These are phyloP conservation scores for Hydrozoanthus tunicans DNA, from an alignment of 64 coral and sea anemone genomes.

Conservation along the genomic window DNA sequence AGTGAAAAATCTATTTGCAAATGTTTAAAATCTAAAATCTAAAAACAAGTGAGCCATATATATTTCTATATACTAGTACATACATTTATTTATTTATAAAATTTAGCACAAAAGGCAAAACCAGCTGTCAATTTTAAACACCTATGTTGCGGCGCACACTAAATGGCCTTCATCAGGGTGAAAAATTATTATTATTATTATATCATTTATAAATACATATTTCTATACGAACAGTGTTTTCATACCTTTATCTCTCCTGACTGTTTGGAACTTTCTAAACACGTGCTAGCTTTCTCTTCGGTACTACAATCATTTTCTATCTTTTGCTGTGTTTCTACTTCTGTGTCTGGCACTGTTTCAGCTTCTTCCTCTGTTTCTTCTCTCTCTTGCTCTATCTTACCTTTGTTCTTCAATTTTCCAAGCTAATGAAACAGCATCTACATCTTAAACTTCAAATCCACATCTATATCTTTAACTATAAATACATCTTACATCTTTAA, in stretches of 20 bases:
- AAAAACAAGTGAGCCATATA: too few relatives aligned
- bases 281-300: not conserved
- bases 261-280: not conserved
- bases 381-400: slow-evolving; percentile 20
- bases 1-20: too few relatives aligned
- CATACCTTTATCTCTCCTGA: slow-evolving; percentile 38
- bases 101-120: too few relatives aligned
- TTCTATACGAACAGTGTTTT: not conserved
- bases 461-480: not conserved
- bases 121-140: too few relatives aligned
- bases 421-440: not conserved
- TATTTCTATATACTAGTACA: too few relatives aligned
- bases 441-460: not conserved
- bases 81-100: too few relatives aligned
- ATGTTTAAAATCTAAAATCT: too few relatives aligned
- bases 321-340: not conserved
- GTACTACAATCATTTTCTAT: not conserved
- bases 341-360: not conserved
- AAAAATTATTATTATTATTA: not conserved
- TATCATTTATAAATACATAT: not conserved
- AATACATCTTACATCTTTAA: not conserved
- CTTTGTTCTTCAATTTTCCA: slow-evolving; percentile 27
- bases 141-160: too few relatives aligned
- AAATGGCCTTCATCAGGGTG: too few relatives aligned
- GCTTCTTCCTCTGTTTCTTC: not conserved